Evolutionary conservation across 2,888 invertebrate genomes (phyloP), one percentile per base, ranked within the genome.

Genomic region (Timema podura): DNA sequence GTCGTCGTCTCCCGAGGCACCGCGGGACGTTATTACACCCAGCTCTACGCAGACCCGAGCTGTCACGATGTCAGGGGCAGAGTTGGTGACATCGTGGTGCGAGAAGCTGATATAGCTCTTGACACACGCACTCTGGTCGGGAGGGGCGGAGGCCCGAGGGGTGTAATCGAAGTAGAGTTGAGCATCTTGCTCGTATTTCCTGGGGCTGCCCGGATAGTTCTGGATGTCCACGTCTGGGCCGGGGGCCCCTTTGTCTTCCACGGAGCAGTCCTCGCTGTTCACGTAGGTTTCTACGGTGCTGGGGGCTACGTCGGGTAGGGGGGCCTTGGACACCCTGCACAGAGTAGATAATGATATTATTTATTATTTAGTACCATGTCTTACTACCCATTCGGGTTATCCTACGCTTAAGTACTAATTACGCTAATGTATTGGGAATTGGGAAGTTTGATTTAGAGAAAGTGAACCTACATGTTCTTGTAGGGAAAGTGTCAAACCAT

Each of bases 21-120:
- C 49, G 61, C 45, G 16, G n/a, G 74, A 71, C 47, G 74, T 73
- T 10, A 77, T 74, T 77, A 69, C 79, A 75, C 86, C 86, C 6
- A 87, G 79, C 75, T 87, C 87, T 15, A 87, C 83, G 76, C 86
- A 87, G 5, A 85, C 86, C 47, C 85, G 80, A 0, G 85, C 84
- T 0, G 82, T 80, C 48, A 83, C 76, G 49, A 83, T 81, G 72
- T 83, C 83, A 8, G 59, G 71, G n/a, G n/a, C n/a, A n/a, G n/a
- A n/a, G n/a, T n/a, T n/a, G n/a, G n/a, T n/a, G n/a, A n/a, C n/a
- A n/a, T n/a, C n/a, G n/a, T n/a, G n/a, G n/a, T n/a, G n/a, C n/a
- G n/a, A n/a, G n/a, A n/a, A n/a, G n/a, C n/a, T n/a, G n/a, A n/a
- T n/a, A n/a, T n/a, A n/a, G 8, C 61, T 30, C 11, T 11, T 45